These are phyloP conservation scores for Dromas ardeola DNA, from an alignment of 2,113 vertebrate genomes.

Conservation along the genomic window DNA sequence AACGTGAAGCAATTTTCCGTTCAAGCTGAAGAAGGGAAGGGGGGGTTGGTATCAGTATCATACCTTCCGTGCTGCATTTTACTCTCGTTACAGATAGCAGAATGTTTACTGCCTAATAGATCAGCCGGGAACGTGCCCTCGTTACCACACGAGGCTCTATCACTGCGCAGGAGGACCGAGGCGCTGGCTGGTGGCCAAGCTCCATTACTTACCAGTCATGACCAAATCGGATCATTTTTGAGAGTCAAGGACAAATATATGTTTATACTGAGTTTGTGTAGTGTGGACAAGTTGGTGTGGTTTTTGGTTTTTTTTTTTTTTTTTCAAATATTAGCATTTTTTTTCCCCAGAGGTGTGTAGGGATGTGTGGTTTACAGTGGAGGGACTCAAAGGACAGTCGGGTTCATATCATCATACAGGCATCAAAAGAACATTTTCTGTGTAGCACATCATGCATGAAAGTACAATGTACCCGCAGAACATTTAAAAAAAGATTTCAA, in stretches of 20 bases:
- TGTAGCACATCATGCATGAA: not conserved
- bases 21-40: conserved; percentile 79
- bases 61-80: conserved; percentile 74
- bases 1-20: conserved; percentile 72
- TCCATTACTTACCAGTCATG: not conserved
- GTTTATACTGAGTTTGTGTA: not conserved
- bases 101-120: not conserved
- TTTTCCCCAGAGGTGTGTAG: not conserved
- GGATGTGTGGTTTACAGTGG: not conserved
- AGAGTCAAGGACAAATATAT: not conserved
- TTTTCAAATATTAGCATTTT: not conserved
- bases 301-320: too few species aligned
- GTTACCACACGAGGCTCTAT: not conserved
- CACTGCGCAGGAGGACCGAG: fast-evolving
- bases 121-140: not conserved
- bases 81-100: conserved; percentile 73
- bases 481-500: not conserved
- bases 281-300: not conserved
- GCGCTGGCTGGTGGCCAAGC: not conserved
- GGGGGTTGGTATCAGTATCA: conserved; percentile 51
- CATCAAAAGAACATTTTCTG: not conserved
- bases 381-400: not conserved
- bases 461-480: not conserved
- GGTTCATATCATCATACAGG: not conserved
- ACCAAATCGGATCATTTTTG: not conserved